These are phyloP conservation scores for Sebastolobus alascanus DNA, from an alignment of 2,797 vertebrate species.

Conservation along the genomic window DNA sequence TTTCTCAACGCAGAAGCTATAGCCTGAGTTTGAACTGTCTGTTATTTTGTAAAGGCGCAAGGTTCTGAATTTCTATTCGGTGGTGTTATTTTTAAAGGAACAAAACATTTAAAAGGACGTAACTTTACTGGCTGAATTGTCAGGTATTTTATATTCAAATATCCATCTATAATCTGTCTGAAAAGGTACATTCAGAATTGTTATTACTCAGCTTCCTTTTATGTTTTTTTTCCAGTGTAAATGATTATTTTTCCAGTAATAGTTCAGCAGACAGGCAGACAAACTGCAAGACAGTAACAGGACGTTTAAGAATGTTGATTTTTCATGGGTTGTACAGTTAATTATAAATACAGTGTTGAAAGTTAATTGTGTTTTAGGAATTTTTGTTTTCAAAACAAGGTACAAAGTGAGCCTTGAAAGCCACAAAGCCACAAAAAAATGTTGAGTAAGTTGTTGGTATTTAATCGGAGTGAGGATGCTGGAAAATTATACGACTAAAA, in stretches of 20 bases:
- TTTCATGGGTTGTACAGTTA: neutral
- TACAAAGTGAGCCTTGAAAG: neutral
- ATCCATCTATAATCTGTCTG: neutral
- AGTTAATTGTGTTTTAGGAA: neutral
- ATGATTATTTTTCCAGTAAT: neutral
- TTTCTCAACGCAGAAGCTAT: neutral
- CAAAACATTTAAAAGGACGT: neutral
- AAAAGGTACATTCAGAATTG: neutral
- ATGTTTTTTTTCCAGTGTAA: neutral
- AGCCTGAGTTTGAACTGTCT: neutral
- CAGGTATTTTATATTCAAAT: neutral
- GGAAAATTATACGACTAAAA: neutral
- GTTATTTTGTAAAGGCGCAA: neutral
- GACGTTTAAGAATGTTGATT: neutral
- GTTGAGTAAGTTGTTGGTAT: neutral
- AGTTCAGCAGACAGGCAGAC: neutral
- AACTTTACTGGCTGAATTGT: neutral
- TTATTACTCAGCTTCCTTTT: neutral
- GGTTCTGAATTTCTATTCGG: neutral
- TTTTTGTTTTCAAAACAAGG: neutral
- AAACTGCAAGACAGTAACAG: neutral
- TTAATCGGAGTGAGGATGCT: constrained; percentile 3
- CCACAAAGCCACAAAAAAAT: neutral
- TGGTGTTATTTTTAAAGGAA: neutral
- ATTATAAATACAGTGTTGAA: neutral